Base-by-base conservation (phyloP, 2,797 vertebrate species). In the Sebastes goodei region DNA sequence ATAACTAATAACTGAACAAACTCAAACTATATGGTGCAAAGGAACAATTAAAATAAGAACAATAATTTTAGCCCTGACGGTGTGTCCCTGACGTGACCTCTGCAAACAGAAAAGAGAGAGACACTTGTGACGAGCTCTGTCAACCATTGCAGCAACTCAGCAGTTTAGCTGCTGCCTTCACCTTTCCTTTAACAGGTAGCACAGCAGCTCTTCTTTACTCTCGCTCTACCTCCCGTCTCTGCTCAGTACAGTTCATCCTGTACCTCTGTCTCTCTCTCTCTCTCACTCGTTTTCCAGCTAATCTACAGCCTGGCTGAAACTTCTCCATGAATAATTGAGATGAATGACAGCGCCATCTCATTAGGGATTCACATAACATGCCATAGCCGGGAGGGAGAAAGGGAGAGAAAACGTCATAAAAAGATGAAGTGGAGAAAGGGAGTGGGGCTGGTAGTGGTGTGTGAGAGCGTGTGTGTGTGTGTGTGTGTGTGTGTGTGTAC, bases 301-400 rank as follows among this genome's bases (percentile, higher is more conserved):
- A 92, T 93, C 70, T 88, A 86, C 78, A 87, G 90, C 80, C 82
- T 69, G 82, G 65, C 77, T 89, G 76, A 92, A 91, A 92, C 76
- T 80, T 86, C 78, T 11, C 27, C 71, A 92, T 93, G 86, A 94
- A 95, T 94, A 92, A 95, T 93, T 91, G 82, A 94, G 86, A 82
- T 90, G 88, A 92, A 91, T 87, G 91, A 89, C 92, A 90, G 84
- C 32, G 17, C 75, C 38, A 38, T 76, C 85, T 86, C 83, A 85
- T 90, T 83, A 92, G 74, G 83, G 88, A 94, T 93, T 92, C 93
- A 88, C 86, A 85, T 70, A 85, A 82, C 80, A 89, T 71, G 77
- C 67, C 77, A 76, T 63, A 83, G 83, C 82, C 29, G 33, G 68
- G 60, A 75, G 85, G 83, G 74, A 76, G 64, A 82, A 56, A 78